Base-by-base conservation (phyloP, 53 echinoderm and acorn worm species). In the Crossaster papposus region DNA sequence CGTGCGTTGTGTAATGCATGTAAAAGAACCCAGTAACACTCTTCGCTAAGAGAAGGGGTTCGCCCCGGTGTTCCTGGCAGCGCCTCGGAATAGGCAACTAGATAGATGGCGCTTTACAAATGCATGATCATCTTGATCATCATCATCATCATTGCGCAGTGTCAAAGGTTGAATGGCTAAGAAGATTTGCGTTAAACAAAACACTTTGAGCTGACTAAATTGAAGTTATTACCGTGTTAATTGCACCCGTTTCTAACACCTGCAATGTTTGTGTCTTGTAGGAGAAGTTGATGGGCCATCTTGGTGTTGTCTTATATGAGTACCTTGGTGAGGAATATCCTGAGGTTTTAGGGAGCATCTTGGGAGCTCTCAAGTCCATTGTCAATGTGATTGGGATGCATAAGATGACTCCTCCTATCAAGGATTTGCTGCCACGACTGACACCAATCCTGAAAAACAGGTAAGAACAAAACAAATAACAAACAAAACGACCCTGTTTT, bases 391-490 rank as follows among this genome's bases (percentile, higher is more conserved):
- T 98, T 54, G 99, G 99, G 5, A 98, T 98, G 99, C 96, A 96
- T 76, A 98, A 98, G 99, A 98, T 98, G 99, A 98, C 99, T 9
- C 99, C 99, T 1, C 99, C 99, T 52, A 98, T 98, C 93, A 98
- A 98, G 80, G 99, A 98, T 79, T 87, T 98, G 3, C 84, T 98
- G 51, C 99, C 99, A 24, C 78, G 99, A 36, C 78, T 98, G n/a
- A 98, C 99, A 13, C 99, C 99, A 15, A 98, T 98, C 91, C 92
- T 98, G 70, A 98, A 98, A 54, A 96, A 98, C 93, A 96, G 96
- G 97, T 95, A 3, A 92, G 90, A 53, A 74, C 68, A 68, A 23
- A 68, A 23, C 0, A 14, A 20, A 65, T 26, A 65, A 24, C n/a
- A n/a, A n/a, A n/a, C n/a, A n/a, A n/a, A n/a, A n/a, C n/a, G 37